These are phyloP conservation scores for Panagrolaimus sp. DNA, from an alignment of 1,140 invertebrate genomes.

Conservation along the genomic window DNA sequence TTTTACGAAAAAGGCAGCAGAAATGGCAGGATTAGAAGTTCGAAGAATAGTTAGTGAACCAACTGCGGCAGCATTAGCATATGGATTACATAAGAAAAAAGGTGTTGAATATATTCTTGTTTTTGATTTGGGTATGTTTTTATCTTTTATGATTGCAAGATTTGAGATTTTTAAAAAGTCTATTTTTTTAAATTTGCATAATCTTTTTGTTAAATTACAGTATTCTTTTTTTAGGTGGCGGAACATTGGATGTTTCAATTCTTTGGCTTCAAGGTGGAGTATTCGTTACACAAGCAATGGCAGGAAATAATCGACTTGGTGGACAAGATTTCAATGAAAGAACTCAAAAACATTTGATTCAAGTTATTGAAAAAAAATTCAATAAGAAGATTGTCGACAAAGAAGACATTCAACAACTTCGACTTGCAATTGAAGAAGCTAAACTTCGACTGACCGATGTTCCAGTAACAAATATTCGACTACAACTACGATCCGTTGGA, in stretches of 20 bases:
- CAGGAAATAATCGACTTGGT: constrained; percentile 64
- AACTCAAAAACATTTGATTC: constrained; percentile 57
- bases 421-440: constrained; percentile 61
- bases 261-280: constrained; percentile 63
- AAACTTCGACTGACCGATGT: constrained; percentile 61
- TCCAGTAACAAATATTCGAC: constrained; percentile 46
- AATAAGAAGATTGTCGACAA: constrained; percentile 58
- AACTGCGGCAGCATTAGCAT: constrained; percentile 60
- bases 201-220: constrained; percentile 5
- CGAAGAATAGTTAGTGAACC: constrained; percentile 67
- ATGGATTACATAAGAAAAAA: constrained; percentile 60
- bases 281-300: constrained; percentile 64
- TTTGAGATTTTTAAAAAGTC: not conserved
- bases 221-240: constrained; percentile 55
- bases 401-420: constrained; percentile 62
- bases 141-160: not conserved
- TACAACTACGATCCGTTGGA: constrained; percentile 51
- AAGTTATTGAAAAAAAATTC: constrained; percentile 52
- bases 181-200: too few relatives aligned
- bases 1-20: constrained; percentile 47
- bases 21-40: constrained; percentile 70
- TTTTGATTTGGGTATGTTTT: constrained; percentile 60
- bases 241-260: constrained; percentile 63
- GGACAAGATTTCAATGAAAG: constrained; percentile 64
- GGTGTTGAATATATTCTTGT: constrained; percentile 62